These are phyloP conservation scores for Drosophila teissieri DNA, from an alignment of 1,140 invertebrate species.

Conservation along the genomic window DNA sequence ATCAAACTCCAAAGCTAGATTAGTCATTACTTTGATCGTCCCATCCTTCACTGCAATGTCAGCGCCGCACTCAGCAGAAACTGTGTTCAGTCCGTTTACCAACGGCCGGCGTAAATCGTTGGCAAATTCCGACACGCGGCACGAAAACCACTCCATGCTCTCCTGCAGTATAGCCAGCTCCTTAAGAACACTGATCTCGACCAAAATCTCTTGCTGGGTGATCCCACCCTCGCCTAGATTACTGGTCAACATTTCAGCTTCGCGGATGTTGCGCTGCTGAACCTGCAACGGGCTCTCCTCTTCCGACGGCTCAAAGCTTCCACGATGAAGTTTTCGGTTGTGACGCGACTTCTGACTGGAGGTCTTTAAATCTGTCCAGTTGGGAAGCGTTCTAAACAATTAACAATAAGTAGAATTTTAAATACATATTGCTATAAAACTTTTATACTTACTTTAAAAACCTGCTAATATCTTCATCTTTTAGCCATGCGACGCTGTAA, in stretches of 20 bases:
- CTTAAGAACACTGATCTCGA: slow-evolving; percentile 90
- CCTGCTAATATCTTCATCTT: slow-evolving; percentile 96
- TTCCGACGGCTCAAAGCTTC: slow-evolving; percentile 86
- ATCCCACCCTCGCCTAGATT: slow-evolving; percentile 94
- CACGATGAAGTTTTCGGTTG: slow-evolving; percentile 71
- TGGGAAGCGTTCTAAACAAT: slow-evolving; percentile 89
- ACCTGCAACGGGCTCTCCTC: slow-evolving; percentile 92
- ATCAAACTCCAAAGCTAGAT: slow-evolving; percentile 92
- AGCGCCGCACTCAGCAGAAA: slow-evolving; percentile 53
- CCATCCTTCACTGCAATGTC: slow-evolving; percentile 81
- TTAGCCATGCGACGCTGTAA: slow-evolving; percentile 95
- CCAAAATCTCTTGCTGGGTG: slow-evolving; percentile 93
- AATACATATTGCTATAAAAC: no score
- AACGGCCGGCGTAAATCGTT: slow-evolving; percentile 85
- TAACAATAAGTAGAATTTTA: background rate
- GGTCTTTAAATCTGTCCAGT: slow-evolving; percentile 91
- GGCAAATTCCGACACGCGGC: slow-evolving; percentile 85
- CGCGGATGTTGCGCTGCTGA: slow-evolving; percentile 92
- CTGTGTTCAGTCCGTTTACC: slow-evolving; percentile 68
- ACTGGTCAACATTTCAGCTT: slow-evolving; percentile 95
- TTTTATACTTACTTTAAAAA: slow-evolving; percentile 89
- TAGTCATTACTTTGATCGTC: slow-evolving; percentile 85
- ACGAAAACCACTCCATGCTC: slow-evolving; percentile 93
- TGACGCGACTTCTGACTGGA: slow-evolving; percentile 84
- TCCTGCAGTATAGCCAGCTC: slow-evolving; percentile 95